phyloP scores from a whole-genome alignment of 2,113 vertebrate genomes.

The Willisornis vidua region DNA sequence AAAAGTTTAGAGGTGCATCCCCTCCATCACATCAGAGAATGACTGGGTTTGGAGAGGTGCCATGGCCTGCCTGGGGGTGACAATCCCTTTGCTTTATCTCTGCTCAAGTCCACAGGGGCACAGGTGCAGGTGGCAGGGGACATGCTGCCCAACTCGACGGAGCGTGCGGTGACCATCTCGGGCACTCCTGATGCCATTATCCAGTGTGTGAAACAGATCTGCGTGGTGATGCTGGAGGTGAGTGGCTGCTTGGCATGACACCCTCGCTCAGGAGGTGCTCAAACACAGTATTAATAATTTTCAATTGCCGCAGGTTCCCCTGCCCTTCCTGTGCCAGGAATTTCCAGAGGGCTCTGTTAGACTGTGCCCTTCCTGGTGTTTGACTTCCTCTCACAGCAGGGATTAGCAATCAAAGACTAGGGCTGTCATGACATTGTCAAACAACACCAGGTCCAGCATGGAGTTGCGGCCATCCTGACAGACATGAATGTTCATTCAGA shows the following conservation, averaged over 20 bases:
- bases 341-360: background rate
- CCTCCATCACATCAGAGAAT: accelerated
- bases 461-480: background rate
- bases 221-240: conserved; percentile 93
- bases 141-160: conserved; percentile 92
- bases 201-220: conserved; percentile 92
- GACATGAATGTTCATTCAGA: background rate
- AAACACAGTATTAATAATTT: background rate
- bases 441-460: background rate
- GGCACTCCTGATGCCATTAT: conserved; percentile 92
- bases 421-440: background rate
- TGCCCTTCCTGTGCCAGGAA: accelerated
- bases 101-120: conserved; percentile 88
- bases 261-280: background rate
- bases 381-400: background rate
- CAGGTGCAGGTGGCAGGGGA: conserved; percentile 95
- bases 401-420: background rate
- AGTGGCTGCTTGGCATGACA: accelerated
- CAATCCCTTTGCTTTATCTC: background rate
- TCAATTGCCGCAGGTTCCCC: background rate
- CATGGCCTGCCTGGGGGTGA: background rate
- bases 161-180: conserved; percentile 91
- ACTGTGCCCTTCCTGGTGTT: background rate
- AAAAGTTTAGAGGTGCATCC: background rate
- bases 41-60: background rate